Base-by-base conservation (phyloP, 2,888 invertebrate genomes). In the Meandrusa payeni region DNA sequence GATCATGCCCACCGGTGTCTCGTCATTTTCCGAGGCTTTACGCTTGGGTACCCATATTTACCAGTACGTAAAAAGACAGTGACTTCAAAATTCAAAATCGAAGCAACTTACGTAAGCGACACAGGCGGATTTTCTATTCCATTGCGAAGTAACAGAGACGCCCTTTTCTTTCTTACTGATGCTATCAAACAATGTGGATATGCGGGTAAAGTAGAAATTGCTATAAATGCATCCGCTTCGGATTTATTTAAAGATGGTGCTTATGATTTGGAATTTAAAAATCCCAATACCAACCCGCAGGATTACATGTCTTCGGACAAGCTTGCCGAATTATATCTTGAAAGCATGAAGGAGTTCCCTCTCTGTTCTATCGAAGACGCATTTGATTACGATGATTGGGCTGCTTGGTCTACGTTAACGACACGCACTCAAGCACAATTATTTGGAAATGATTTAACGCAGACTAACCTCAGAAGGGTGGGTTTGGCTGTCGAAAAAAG, bases 91-190 rank as follows among this genome's bases (percentile, higher is more conserved):
- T 95, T 93, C 64, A 96, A 97, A 45, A 90, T 97, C 54, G 97
- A 98, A 78, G 93, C 94, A 24, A 95, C 96, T 4, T 95, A 97
- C 57, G 98, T 98, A 1, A 97, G 97, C 52, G 97, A 98, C 80
- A 96, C 96, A 71, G 99, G 99, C 69, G 99, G 99, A 40, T 99
- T 99, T 74, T 97, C 99, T 26, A 97, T 98, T 45, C 98, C 99
- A 68, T 94, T 99, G 59, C 91, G 93, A 56, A 95, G 95, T 72
- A 97, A 98, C 83, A 95, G 96, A 76, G 99, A 99, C 81, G 97
- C 95, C 28, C 87, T 98, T 22, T 83, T 91, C 43, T 90, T 98
- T 47, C 92, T 98, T 55, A 92, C 90, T 9, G 93, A 93, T 47
- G 97, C 97, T 52, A 98, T 98, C 61, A 93, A 91, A 38, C 95